Percentiles rank a stretch among this genome's conserved stretches.
These are phyloP conservation scores for Heliothis subflexa DNA, from an alignment of 1,140 invertebrate genomes.

Conservation along the genomic window DNA sequence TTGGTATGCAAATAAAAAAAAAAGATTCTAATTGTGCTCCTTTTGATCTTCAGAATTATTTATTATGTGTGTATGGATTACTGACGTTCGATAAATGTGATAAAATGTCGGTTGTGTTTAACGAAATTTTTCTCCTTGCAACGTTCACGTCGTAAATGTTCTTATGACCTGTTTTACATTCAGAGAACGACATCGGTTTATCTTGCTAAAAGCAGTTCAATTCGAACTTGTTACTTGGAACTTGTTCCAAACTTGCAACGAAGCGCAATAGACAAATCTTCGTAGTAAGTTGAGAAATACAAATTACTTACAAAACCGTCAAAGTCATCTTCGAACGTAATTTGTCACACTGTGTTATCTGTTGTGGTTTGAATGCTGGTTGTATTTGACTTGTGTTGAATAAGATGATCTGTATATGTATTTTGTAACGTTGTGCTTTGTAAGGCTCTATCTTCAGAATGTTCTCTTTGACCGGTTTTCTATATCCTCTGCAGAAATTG, in stretches of 20 bases:
- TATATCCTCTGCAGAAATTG: conserved; percentile 32
- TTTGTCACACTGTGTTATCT: not conserved
- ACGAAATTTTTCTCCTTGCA: not conserved
- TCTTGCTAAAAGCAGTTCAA: not conserved
- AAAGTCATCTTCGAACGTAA: not conserved
- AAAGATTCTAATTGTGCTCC: conserved; percentile 43
- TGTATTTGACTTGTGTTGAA: not conserved
- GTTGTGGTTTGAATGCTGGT: too few species aligned
- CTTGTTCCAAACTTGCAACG: not conserved
- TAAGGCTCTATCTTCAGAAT: not conserved
- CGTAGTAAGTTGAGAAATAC: not conserved
- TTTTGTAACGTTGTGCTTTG: not conserved
- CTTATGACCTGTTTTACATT: not conserved
- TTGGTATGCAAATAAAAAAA: conserved; percentile 74
- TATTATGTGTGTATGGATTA: conserved; percentile 34
- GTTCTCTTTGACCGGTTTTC: conserved; percentile 26
- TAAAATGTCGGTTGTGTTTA: not conserved
- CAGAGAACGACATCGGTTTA: not conserved
- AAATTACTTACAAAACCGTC: not conserved
- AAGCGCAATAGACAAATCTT: conserved; percentile 6
- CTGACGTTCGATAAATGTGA: conserved; percentile 13
- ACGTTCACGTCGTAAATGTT: not conserved
- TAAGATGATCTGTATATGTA: too few species aligned
- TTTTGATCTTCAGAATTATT: conserved; percentile 43
- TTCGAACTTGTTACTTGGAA: not conserved